A percentile compares a stretch with the other conserved stretches of the same genome.
These are phyloP conservation scores for Acrocephalus scirpaceus DNA, from an alignment of 2,797 vertebrate genomes.

Conservation along the genomic window DNA sequence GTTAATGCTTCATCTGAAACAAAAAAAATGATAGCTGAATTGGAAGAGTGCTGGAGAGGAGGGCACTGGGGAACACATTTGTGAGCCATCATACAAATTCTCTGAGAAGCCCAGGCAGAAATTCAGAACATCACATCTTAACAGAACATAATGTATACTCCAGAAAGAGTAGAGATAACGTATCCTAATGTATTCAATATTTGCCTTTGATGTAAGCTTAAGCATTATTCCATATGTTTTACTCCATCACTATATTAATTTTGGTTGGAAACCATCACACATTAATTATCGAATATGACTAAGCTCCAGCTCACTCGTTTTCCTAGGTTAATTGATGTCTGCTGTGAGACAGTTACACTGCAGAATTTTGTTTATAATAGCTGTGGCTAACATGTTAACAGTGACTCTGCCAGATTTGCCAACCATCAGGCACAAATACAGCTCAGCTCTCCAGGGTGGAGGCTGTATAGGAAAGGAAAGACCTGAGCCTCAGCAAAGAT, in stretches of 20 bases:
- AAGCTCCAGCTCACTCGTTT: conserved; percentile 47
- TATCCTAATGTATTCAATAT: conserved; percentile 63
- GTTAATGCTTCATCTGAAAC: conserved; percentile 34
- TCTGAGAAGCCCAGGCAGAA: conserved; percentile 49
- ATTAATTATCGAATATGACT: conserved; percentile 64
- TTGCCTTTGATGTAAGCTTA: conserved; percentile 64
- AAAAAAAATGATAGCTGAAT: conserved; percentile 30
- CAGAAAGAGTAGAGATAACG: conserved; percentile 53
- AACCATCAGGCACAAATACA: neutral
- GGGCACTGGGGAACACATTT: conserved; percentile 4
- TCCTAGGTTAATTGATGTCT: conserved; percentile 56
- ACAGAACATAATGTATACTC: conserved; percentile 57
- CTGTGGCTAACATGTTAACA: conserved; percentile 34
- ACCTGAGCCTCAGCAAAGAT: neutral
- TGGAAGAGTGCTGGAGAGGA: conserved; percentile 33
- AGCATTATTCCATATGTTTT: conserved; percentile 41
- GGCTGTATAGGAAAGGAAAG: neutral
- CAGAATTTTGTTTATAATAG: conserved; percentile 53
- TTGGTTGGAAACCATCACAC: conserved; percentile 54
- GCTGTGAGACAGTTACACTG: conserved; percentile 18
- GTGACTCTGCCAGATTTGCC: neutral
- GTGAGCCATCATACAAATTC: conserved; percentile 36
- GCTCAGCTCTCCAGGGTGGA: neutral
- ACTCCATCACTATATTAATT: conserved; percentile 61
- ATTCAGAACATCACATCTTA: conserved; percentile 46